Base-by-base conservation (phyloP, 2,888 invertebrate genomes). In the Heterodera filipjevi region DNA sequence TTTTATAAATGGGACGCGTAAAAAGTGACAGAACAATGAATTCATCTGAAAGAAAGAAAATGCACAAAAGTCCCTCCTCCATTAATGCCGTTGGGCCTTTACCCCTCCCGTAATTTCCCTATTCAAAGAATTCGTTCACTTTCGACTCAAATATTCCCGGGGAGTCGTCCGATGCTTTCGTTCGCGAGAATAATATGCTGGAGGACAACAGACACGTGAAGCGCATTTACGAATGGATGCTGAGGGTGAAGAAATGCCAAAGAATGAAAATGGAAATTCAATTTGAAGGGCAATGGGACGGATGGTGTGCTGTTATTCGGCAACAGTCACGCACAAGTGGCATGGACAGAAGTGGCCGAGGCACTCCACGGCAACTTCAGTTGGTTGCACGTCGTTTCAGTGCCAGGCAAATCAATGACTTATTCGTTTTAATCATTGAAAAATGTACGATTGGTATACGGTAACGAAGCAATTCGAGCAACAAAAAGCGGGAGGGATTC, bases 201-300 rank as follows among this genome's bases (percentile, higher is more conserved):
- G 68, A 32, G 68, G 33, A 68, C 33, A 68, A 68, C 33, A 68
- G 33, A 35, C 33, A 33, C 68, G 68, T 68, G 2, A 68, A 32
- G 22, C 68, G 68, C 19, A 68, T 68, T 19, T 33, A 68, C 68
- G 68, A 68, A 33, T 35, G 68, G 33, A 68, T 68, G 32, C 8
- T 68, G 33, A 32, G 33, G 68, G 68, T 68, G 68, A 27, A 33
- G 3, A 30, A 30, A 27, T 16, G 19, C 39, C 16, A 49, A 49
- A 14, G 8, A 16, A 49, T 19, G 49, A 16, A 49, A 19, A 19
- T 19, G 16, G 19, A 16, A 19, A 68, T 32, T 32, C 0, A 6
- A 68, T 35, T 68, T 68, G 35, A 32, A 68, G 68, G 68, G 68
- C 19, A 68, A 68, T 68, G 68, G 68, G 68, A 68, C 68, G 16